Evolutionary conservation across 2,797 vertebrate species (phyloP).

Genomic region (Melanotaenia trifasciata): DNA sequence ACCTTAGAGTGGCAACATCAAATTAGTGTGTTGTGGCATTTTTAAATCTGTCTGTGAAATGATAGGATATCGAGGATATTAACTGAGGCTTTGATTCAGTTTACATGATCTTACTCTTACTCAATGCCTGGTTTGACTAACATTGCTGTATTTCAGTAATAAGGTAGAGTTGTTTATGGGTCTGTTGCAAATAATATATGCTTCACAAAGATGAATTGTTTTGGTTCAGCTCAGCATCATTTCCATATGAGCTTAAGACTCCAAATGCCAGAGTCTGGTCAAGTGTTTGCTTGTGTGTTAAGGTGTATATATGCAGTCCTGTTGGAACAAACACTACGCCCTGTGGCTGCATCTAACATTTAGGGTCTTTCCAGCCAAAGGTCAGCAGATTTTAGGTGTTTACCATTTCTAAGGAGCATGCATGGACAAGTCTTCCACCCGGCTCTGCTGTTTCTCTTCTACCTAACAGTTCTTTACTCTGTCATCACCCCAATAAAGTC

Average conservation of each 20-base stretch:
- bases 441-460: conserved; percentile 31
- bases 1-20: conserved; percentile 9
- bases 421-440: conserved; percentile 54
- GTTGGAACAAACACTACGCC: conserved; percentile 49
- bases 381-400: conserved; percentile 67
- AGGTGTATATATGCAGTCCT: conserved; percentile 39
- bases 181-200: conserved; percentile 55
- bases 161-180: conserved; percentile 46
- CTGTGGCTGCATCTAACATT: conserved; percentile 59
- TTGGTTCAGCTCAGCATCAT: conserved; percentile 57
- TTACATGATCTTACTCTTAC: conserved; percentile 42
- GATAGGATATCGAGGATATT: conserved; percentile 40
- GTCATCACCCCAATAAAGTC: conserved; percentile 70
- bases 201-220: conserved; percentile 47
- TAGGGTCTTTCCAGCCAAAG: conserved; percentile 44
- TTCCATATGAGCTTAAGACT: conserved; percentile 25
- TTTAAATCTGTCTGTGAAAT: conserved; percentile 50
- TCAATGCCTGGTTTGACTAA: conserved; percentile 39
- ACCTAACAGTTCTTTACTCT: conserved; percentile 63
- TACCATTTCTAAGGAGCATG: conserved; percentile 65
- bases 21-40: conserved; percentile 26
- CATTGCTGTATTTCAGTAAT: conserved; percentile 7
- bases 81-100: conserved; percentile 41
- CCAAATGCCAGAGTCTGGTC: conserved; percentile 34
- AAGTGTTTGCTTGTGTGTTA: conserved; percentile 51